These are phyloP conservation scores for Gnatocerus cornutus DNA, from an alignment of 2,888 invertebrate genomes.

Conservation along the genomic window DNA sequence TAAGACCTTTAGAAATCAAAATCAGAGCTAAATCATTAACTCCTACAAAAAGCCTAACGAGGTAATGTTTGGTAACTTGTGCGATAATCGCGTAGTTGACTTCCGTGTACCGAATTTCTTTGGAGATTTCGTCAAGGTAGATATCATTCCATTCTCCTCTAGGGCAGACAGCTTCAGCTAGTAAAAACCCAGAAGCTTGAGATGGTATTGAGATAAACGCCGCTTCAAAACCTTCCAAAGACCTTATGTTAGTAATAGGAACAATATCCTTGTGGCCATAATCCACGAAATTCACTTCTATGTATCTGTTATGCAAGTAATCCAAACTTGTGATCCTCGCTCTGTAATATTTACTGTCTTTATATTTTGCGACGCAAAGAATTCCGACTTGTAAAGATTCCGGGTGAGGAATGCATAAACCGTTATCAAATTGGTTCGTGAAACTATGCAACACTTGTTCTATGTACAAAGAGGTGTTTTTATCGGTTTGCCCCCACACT, in stretches of 20 bases:
- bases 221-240: slow-evolving; percentile 74
- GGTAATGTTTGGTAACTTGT: slow-evolving; percentile 60
- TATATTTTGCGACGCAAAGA: slow-evolving; percentile 80
- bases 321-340: slow-evolving; percentile 75
- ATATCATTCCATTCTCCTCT: slow-evolving; percentile 73
- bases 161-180: slow-evolving; percentile 72
- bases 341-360: slow-evolving; percentile 79
- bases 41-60: slow-evolving; percentile 72
- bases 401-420: slow-evolving; percentile 64
- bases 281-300: slow-evolving; percentile 81
- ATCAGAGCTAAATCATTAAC: slow-evolving; percentile 72
- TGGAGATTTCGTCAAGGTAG: slow-evolving; percentile 68
- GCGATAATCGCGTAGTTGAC: slow-evolving; percentile 60
- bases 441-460: slow-evolving; percentile 73
- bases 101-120: slow-evolving; percentile 69
- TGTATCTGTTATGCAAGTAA: slow-evolving; percentile 72
- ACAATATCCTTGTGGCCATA: slow-evolving; percentile 79
- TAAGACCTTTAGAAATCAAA: slow-evolving; percentile 71
- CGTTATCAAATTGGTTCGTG: slow-evolving; percentile 72
- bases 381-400: slow-evolving; percentile 71
- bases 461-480: slow-evolving; percentile 74
- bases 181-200: slow-evolving; percentile 76
- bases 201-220: slow-evolving; percentile 71
- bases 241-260: slow-evolving; percentile 75
- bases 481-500: slow-evolving; percentile 82